A percentile compares a stretch with the other conserved stretches of the same genome.
phyloP scores from a whole-genome alignment of 1,140 invertebrate species.

The Bombus pyrosoma region DNA sequence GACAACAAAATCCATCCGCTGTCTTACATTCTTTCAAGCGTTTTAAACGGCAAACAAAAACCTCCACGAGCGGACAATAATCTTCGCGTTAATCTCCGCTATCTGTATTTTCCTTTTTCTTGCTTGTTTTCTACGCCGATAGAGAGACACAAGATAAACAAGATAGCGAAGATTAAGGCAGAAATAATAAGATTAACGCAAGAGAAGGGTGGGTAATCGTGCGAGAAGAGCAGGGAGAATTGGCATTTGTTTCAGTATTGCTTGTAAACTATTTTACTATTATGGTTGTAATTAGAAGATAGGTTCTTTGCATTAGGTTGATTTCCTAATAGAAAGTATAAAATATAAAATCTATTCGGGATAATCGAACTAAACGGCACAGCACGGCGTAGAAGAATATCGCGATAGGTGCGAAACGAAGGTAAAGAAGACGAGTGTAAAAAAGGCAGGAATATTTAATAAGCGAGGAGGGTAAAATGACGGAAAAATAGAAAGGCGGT shows the following conservation, averaged over 20 bases:
- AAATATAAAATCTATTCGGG: too few species aligned
- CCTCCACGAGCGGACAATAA: neutral
- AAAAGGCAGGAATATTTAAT: neutral
- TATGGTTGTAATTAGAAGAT: too few species aligned
- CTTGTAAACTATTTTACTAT: too few species aligned
- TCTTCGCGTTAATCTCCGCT: neutral
- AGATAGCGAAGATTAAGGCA: neutral
- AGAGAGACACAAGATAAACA: neutral
- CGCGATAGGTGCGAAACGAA: neutral
- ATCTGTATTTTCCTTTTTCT: neutral
- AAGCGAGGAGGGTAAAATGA: slow-evolving; percentile 4
- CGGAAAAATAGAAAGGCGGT: neutral
- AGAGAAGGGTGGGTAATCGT: too few species aligned
- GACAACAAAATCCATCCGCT: neutral
- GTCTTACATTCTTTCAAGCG: neutral
- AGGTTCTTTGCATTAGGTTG: accelerated
- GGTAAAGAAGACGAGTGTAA: neutral
- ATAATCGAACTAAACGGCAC: accelerated
- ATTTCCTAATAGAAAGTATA: too few species aligned
- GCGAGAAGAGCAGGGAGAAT: too few species aligned
- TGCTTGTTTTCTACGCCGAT: neutral
- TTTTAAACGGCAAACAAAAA: neutral
- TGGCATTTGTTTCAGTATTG: accelerated
- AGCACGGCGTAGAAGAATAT: accelerated
- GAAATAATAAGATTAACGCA: neutral